Percentiles rank a stretch among this genome's conserved stretches.
Evolutionary conservation across 2,113 vertebrate genomes (phyloP).

Genomic region (Apodemus speciosus): DNA sequence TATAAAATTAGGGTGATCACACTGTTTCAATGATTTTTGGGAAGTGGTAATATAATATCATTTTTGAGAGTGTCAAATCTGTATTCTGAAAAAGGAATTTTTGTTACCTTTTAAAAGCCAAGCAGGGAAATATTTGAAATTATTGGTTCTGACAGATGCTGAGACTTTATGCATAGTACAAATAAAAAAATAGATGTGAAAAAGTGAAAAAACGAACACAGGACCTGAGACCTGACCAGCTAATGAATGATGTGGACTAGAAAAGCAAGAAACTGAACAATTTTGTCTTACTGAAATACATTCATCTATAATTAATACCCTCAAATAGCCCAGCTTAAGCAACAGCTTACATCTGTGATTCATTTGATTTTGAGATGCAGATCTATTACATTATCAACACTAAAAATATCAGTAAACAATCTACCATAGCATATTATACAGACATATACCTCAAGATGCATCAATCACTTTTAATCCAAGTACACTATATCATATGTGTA

Average conservation of each 20-base stretch:
- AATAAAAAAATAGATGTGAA: not conserved
- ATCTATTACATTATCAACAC: not conserved
- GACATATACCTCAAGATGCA: not conserved
- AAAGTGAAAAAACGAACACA: not conserved
- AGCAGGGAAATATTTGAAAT: not conserved
- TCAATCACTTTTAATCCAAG: not conserved
- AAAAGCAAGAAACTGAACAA: not conserved
- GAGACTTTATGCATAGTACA: not conserved
- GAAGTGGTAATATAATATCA: not conserved
- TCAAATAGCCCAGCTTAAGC: not conserved
- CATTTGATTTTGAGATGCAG: not conserved
- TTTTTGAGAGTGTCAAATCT: not conserved
- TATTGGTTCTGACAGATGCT: not conserved
- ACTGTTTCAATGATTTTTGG: not conserved
- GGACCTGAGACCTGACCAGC: not conserved
- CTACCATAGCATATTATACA: not conserved
- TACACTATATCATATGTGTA: rapidly evolving
- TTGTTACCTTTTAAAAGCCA: not conserved
- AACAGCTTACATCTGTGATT: not conserved
- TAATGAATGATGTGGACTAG: not conserved
- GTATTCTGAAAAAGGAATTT: not conserved
- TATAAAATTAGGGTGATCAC: not conserved
- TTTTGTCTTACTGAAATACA: not conserved
- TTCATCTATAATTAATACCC: not conserved
- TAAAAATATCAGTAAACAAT: not conserved